Base-by-base conservation (phyloP, 2,888 invertebrate species). In the Apamea sordens region DNA sequence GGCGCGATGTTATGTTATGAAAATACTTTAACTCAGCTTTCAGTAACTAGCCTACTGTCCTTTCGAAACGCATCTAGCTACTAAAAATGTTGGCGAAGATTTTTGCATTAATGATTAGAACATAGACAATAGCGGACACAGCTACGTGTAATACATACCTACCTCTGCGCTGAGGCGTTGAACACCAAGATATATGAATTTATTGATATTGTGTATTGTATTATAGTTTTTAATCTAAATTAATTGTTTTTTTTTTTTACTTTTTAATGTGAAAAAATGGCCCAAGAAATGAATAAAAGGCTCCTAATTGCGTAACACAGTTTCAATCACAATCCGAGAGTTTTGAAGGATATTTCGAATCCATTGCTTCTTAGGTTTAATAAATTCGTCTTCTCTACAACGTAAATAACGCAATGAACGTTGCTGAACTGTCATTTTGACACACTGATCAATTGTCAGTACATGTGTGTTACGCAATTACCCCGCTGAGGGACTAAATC, bases 161-260 rank as follows among this genome's bases (percentile, higher is more conserved):
- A 91, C 91, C 92, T 92, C 92, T 86, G 83, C 87, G 88, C 86
- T 75, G 71, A 81, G 73, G 88, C 88, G 87, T 88, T 80, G 81
- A 88, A 91, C 91, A 92, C 90, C 91, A 91, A 91, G 83, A 83
- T 83, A 81, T 73, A 83, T 87, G 86, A 90, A 88, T 90, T 88
- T 87, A 89, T 69, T 86, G 86, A 87, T 88, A 87, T 85, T 76
- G 71, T 76, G 74, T 76, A 74, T 50, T 61, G 63, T 76, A 82
- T 76, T 77, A 79, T 86, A 80, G 79, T 77, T 86, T 86, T 56
- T 74, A 80, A 76, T 77, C 72, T 73, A 67, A 73, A 74, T 59
- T 50, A 5, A 70, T 80, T 81, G 77, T 80, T 75, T 75, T 80
- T 36, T 1, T 32, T 56, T 77, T 84, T 76, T 36, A 71, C 13